A percentile compares a stretch with the other conserved stretches of the same genome.
These are phyloP conservation scores for Pleuronectes platessa DNA, from an alignment of 2,113 vertebrate species.

Conservation along the genomic window DNA sequence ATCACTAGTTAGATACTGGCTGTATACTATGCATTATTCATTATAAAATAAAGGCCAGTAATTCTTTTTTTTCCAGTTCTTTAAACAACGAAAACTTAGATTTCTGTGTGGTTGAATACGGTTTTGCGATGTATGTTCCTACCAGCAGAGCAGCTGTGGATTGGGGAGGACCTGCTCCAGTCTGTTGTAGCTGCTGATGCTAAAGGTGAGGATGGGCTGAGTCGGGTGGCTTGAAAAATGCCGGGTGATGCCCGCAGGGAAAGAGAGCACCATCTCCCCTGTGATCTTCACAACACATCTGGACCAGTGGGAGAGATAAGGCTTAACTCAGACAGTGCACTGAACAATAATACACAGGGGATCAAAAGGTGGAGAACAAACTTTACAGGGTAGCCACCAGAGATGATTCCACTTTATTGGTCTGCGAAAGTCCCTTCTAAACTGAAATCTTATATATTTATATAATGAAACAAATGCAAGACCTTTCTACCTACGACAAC, in stretches of 20 bases:
- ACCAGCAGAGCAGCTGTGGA: conserved; percentile 98
- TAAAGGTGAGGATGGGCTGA: conserved; percentile 93
- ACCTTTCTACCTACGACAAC: too few relatives aligned
- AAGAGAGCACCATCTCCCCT: conserved; percentile 97
- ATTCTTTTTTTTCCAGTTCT: neutral
- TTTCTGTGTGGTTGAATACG: neutral
- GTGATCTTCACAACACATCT: conserved; percentile 98
- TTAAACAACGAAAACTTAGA: too few relatives aligned
- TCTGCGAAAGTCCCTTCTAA: neutral
- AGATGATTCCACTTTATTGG: neutral
- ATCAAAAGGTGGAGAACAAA: neutral
- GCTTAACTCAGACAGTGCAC: conserved; percentile 4
- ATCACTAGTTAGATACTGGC: neutral
- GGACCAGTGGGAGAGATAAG: conserved; percentile 32
- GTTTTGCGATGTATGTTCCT: conserved; percentile 33
- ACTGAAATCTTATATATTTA: too few relatives aligned
- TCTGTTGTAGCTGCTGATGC: conserved; percentile 91
- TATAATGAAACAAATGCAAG: too few relatives aligned
- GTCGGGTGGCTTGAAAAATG: conserved; percentile 93
- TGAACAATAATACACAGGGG: conserved; percentile 10
- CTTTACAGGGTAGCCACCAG: neutral
- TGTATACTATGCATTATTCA: neutral
- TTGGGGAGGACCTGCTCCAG: conserved; percentile 98
- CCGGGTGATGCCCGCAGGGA: conserved; percentile 95
- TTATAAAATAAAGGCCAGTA: neutral